phyloP scores from a whole-genome alignment of 2,113 vertebrate species.

The Rhabdornis inornatus region DNA sequence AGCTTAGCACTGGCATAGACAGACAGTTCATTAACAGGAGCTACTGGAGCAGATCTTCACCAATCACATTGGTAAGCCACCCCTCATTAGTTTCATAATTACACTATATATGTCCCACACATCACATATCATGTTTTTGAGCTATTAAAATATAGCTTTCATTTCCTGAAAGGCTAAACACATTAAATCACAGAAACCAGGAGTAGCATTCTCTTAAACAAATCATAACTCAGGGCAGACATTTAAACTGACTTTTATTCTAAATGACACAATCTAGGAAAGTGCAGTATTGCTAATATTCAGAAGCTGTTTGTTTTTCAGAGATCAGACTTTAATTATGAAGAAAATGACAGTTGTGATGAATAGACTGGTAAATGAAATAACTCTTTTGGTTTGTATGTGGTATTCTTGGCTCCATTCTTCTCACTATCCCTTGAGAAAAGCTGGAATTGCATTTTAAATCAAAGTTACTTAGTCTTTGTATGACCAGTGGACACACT shows the following conservation, averaged over 20 bases:
- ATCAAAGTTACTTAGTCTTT: conserved; percentile 4
- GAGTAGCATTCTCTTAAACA: conserved; percentile 29
- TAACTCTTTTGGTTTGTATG: background rate
- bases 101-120: conserved; percentile 47
- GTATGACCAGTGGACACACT: background rate
- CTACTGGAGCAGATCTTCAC: conserved; percentile 32
- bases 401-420: background rate
- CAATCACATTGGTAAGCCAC: conserved; percentile 43
- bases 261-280: conserved; percentile 22
- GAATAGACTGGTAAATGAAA: conserved; percentile 10
- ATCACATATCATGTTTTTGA: conserved; percentile 53
- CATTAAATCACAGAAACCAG: conserved; percentile 47
- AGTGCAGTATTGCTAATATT: conserved; percentile 32
- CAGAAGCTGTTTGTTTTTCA: background rate
- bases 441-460: background rate
- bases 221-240: conserved; percentile 35
- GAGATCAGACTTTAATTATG: conserved; percentile 50
- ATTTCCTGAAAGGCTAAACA: conserved; percentile 65
- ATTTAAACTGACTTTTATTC: background rate
- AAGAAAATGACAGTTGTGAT: conserved; percentile 27
- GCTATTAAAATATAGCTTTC: conserved; percentile 53
- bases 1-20: background rate
- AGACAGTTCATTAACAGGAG: conserved; percentile 33
- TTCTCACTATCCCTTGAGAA: conserved; percentile 9
- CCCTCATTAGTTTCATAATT: conserved; percentile 72